Percentiles rank a stretch among this genome's conserved stretches.
Conservation (phyloP, 23 tunicate genomes). For the Styela plicata region DNA sequence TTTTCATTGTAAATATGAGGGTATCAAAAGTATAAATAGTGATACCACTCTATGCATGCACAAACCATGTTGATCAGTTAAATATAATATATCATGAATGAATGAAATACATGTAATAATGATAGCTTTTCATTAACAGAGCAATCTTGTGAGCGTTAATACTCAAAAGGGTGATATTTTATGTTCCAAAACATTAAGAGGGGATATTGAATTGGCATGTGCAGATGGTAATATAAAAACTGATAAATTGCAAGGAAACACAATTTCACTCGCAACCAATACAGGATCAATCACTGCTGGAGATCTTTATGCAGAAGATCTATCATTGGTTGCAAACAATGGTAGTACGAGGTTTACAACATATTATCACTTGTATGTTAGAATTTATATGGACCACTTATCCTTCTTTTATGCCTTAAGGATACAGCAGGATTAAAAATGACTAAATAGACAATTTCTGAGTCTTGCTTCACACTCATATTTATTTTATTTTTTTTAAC, state of each 20-base stretch:
- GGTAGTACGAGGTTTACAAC: conserved; percentile 43
- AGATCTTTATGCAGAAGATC: conserved; percentile 14
- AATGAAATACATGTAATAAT: too few relatives aligned
- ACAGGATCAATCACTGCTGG: not conserved
- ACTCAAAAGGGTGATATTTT: conserved; percentile 25
- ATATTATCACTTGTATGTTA: too few relatives aligned
- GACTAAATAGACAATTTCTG: too few relatives aligned
- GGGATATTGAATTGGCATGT: conserved; percentile 28
- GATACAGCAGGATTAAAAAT: too few relatives aligned
- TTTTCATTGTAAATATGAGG: not conserved
- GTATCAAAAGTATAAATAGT: too few relatives aligned
- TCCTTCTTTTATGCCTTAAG: too few relatives aligned
- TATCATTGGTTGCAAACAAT: conserved; percentile 2
- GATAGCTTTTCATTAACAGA: not conserved
- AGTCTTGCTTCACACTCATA: too few relatives aligned
- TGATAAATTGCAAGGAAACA: conserved; percentile 34
- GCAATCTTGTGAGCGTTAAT: not conserved
- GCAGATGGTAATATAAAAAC: conserved; percentile 14
- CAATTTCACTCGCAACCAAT: not conserved
- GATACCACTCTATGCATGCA: too few relatives aligned
- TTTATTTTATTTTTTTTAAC: too few relatives aligned
- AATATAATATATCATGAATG: too few relatives aligned
- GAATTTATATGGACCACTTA: too few relatives aligned
- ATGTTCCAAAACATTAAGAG: conserved; percentile 22
- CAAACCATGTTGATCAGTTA: too few relatives aligned